phyloP scores from a whole-genome alignment of 2,888 invertebrate genomes.

The Iphiclides podalirius region DNA sequence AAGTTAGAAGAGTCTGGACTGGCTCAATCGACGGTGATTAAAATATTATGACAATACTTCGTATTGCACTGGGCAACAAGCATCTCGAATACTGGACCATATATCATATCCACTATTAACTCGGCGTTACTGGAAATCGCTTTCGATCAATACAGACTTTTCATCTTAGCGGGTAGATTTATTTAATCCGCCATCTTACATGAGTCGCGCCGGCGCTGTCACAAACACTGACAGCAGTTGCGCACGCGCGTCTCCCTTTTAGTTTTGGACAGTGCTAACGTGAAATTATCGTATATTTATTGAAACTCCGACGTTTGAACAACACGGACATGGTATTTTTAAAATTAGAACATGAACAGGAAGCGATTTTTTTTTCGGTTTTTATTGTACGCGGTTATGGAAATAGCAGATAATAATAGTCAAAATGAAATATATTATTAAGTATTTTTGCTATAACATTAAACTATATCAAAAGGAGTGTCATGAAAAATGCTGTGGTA shows the following conservation, averaged over 20 bases:
- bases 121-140: slow-evolving; percentile 29
- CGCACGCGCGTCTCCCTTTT: slow-evolving; percentile 55
- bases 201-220: slow-evolving; percentile 43
- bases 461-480: too few species aligned
- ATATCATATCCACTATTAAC: background rate
- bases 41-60: too few species aligned
- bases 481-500: too few species aligned
- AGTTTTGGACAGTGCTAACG: slow-evolving; percentile 12
- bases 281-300: slow-evolving; percentile 17
- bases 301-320: slow-evolving; percentile 8
- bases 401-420: too few species aligned
- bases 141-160: slow-evolving; percentile 55
- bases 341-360: background rate
- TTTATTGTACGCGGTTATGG: background rate
- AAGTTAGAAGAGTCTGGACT: too few species aligned
- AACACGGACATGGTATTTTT: background rate
- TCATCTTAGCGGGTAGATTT: slow-evolving; percentile 63
- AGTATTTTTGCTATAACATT: too few species aligned
- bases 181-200: slow-evolving; percentile 55
- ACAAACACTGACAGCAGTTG: slow-evolving; percentile 38
- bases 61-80: too few species aligned
- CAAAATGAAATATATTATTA: too few species aligned
- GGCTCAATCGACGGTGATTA: too few species aligned
- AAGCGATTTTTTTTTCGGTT: background rate
- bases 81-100: background rate